Evolutionary conservation across 2,888 invertebrate species (phyloP).

Genomic region (Pammene aurita): DNA sequence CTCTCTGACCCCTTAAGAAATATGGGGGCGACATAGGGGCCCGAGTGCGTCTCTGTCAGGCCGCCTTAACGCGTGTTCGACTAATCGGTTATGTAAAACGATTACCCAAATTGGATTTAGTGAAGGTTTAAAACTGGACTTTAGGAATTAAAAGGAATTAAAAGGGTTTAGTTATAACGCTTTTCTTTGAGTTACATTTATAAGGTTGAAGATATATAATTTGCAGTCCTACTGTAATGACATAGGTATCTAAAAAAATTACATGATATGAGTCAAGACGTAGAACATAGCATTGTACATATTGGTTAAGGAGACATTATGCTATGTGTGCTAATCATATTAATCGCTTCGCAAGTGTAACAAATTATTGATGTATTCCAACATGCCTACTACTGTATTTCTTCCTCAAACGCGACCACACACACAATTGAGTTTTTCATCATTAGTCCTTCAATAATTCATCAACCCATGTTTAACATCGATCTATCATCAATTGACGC

Average conservation of each 20-base stretch:
- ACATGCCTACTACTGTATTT: slow-evolving; percentile 1
- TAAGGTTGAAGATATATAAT: too few species aligned
- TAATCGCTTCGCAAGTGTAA: too few species aligned
- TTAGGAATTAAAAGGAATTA: too few species aligned
- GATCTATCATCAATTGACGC: slow-evolving; percentile 22
- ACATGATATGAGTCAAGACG: too few species aligned
- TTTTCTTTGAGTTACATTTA: too few species aligned
- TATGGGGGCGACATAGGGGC: slow-evolving; percentile 55
- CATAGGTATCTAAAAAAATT: too few species aligned
- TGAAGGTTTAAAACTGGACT: background rate
- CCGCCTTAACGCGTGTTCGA: slow-evolving; percentile 32
- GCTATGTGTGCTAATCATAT: too few species aligned
- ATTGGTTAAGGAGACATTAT: too few species aligned
- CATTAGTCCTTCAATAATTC: slow-evolving; percentile 25
- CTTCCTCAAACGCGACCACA: slow-evolving; percentile 6
- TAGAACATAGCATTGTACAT: too few species aligned
- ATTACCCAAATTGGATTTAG: slow-evolving; percentile 2
- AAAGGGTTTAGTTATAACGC: too few species aligned
- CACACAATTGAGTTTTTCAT: slow-evolving; percentile 16
- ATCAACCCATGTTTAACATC: slow-evolving; percentile 24
- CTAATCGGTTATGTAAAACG: slow-evolving; percentile 39
- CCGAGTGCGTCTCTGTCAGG: slow-evolving; percentile 25
- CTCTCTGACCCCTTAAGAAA: slow-evolving; percentile 71
- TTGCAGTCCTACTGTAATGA: too few species aligned
- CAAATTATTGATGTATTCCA: too few species aligned